phyloP scores from a whole-genome alignment of 2,888 invertebrate genomes.

The Mimachlamys varia region DNA sequence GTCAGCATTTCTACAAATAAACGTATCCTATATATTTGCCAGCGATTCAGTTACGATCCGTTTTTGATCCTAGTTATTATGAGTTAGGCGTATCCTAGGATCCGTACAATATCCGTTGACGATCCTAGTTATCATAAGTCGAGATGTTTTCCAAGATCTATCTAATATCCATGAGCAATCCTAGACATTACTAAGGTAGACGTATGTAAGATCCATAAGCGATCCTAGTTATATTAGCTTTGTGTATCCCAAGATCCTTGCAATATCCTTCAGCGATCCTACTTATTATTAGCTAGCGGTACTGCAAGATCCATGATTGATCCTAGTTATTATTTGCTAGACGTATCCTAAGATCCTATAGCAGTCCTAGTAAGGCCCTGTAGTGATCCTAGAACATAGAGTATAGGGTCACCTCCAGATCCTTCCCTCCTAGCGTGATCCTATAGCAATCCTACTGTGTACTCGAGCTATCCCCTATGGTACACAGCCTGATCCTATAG shows the following conservation, averaged over 20 bases:
- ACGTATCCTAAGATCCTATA: not conserved
- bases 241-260: not conserved
- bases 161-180: not conserved
- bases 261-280: not conserved
- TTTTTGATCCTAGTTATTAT: not conserved
- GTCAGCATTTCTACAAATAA: too few relatives aligned
- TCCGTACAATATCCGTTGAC: not conserved
- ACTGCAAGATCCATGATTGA: not conserved
- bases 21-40: too few relatives aligned
- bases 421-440: not conserved
- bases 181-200: not conserved
- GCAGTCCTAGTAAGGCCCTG: not conserved
- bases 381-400: not conserved
- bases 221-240: too few relatives aligned
- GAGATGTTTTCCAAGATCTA: not conserved
- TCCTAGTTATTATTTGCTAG: not conserved
- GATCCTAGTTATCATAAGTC: not conserved
- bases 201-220: not conserved
- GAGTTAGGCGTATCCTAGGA: not conserved
- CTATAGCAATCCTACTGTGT: constrained; percentile 36
- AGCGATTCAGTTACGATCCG: too few relatives aligned
- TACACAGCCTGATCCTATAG: constrained; percentile 33
- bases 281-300: not conserved
- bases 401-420: constrained; percentile 1
- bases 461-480: not conserved